Evolutionary conservation across 1,140 invertebrate species (phyloP), one percentile per base, ranked within the genome.

Genomic region (Heliconius hermathena): DNA sequence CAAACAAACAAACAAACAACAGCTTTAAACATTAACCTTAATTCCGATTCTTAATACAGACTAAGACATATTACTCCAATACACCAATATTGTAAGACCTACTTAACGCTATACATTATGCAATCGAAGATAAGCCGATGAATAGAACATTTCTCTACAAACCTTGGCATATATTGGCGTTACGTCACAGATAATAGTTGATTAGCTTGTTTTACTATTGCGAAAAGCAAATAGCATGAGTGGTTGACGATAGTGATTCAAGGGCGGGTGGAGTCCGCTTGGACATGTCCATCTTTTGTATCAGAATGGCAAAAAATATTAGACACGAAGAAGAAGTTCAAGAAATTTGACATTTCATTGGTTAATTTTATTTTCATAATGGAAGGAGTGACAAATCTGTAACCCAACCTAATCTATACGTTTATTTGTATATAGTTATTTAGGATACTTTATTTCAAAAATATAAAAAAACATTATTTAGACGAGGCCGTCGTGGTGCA

Each of bases 91-190:
- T 22, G 8, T 22, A 60, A 60, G 9, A 60, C 3, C 41, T 46
- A 46, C 60, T 66, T 66, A 22, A 29, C 26, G 60, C 26, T 66
- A 29, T 66, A 66, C 22, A 66, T 66, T 73, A 46, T 73, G 72
- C 72, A 49, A 49, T 22, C 36, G n/a, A 73, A 74, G 73, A 74
- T 57, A 74, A 57, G 57, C 73, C 46, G 46, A 52, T 74, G 66
- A 73, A 73, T 73, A 73, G 29, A 72, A 66, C 77, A 78, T 73
- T 78, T 78, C 77, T 73, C 57, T 74, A 78, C 26, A 72, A 81
- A 81, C 80, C 80, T 81, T 81, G 80, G 76, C 80, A 81, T 74
- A 81, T 73, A 81, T 77, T 71, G 18, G 26, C 52, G 36, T 77
- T 81, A 81, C 76, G 74, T 81, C 80, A 81, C 16, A 77, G 75